Percentiles rank a stretch among this genome's conserved stretches.
Conservation (phyloP, 2,888 invertebrate species). For the Ectemnius cavifrons region DNA sequence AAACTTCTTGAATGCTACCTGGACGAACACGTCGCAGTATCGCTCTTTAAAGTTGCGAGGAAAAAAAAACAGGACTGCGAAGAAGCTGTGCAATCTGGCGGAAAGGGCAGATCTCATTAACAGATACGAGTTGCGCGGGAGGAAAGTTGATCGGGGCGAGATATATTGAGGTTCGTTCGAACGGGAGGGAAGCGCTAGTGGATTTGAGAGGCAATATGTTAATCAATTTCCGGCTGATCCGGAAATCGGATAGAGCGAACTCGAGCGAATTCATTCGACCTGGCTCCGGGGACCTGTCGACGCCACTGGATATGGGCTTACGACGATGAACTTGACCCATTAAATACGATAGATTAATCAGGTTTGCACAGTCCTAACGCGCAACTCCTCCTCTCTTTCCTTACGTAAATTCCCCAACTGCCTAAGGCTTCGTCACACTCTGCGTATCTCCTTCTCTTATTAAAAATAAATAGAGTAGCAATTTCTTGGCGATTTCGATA, state of each 20-base stretch:
- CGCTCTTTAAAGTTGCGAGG: no score
- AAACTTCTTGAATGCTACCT: no score
- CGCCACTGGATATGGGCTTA: conserved; percentile 24
- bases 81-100: no score
- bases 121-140: background rate
- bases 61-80: no score
- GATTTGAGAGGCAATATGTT: conserved; percentile 1
- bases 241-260: background rate
- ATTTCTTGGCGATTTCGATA: conserved; percentile 23
- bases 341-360: conserved; percentile 58
- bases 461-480: conserved; percentile 6
- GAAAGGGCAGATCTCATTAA: background rate
- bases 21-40: no score
- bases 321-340: conserved; percentile 62
- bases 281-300: conserved; percentile 12
- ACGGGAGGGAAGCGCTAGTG: background rate
- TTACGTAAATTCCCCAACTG: conserved; percentile 57
- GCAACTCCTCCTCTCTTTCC: conserved; percentile 51
- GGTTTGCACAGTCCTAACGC: conserved; percentile 40
- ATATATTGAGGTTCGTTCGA: background rate
- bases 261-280: conserved; percentile 9
- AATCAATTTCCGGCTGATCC: background rate
- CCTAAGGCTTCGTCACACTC: conserved; percentile 56
- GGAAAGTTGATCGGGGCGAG: background rate
- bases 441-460: background rate